Evolutionary conservation across 2,797 vertebrate genomes (phyloP).

Genomic region (Acanthis flammea): DNA sequence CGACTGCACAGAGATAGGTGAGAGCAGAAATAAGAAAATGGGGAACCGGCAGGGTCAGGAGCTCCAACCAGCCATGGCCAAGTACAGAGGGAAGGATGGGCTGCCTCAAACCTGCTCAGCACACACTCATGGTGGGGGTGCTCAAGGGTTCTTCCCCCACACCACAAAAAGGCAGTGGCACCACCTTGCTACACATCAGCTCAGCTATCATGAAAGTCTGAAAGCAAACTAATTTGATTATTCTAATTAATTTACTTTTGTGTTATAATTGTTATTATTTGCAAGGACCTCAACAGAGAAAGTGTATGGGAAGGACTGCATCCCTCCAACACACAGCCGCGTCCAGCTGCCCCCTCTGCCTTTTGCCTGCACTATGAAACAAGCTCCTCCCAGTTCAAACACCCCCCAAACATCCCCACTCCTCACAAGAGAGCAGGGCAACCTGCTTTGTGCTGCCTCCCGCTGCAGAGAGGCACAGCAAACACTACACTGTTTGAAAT

Average conservation of each 20-base stretch:
- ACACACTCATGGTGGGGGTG: accelerated
- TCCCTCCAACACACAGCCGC: not conserved
- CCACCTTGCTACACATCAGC: not conserved
- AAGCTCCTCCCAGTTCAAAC: not conserved
- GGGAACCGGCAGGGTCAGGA: accelerated
- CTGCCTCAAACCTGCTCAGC: not conserved
- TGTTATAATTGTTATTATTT: not conserved
- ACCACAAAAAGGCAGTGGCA: accelerated
- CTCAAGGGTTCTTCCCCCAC: accelerated
- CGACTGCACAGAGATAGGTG: not conserved
- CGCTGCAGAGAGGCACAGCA: not conserved
- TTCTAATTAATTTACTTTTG: not conserved
- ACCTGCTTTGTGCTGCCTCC: accelerated
- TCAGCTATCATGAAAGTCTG: not conserved
- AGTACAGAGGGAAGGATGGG: not conserved
- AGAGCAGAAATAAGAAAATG: not conserved
- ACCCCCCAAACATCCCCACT: not conserved
- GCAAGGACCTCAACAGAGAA: not conserved
- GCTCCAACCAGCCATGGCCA: not conserved
- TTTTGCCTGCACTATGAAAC: not conserved
- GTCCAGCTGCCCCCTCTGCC: not conserved
- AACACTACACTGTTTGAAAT: not conserved
- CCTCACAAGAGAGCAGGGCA: not conserved
- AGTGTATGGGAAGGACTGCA: not conserved
- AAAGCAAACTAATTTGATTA: not conserved